Conservation (phyloP, 2,888 invertebrate species). For the Eupsilia transversa region DNA sequence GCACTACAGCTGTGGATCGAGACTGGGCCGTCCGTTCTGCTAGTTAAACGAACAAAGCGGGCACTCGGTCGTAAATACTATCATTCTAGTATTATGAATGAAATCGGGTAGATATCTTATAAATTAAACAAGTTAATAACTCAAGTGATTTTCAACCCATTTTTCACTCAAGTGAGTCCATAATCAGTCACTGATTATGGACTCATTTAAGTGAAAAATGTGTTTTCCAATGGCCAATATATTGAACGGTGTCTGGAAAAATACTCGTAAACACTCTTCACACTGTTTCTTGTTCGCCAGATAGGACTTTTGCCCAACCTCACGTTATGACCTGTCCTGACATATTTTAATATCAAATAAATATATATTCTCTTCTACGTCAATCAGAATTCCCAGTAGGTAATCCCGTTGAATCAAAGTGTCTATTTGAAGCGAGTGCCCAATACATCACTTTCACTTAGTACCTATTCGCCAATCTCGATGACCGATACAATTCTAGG, state of each 20-base stretch:
- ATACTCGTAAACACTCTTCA: not conserved
- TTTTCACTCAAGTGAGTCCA: not conserved
- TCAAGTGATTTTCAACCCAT: no score
- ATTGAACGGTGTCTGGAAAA: not conserved
- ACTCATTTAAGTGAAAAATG: no score
- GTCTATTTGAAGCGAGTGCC: conserved; percentile 22
- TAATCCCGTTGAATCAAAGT: conserved; percentile 44
- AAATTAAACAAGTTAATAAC: not conserved
- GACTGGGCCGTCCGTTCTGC: not conserved
- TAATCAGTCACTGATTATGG: not conserved
- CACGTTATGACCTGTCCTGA: not conserved
- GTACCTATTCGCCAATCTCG: conserved; percentile 50
- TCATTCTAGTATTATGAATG: not conserved
- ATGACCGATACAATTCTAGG: conserved; percentile 55
- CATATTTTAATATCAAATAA: not conserved
- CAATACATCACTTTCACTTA: conserved; percentile 63
- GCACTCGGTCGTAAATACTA: not conserved
- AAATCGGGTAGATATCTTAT: not conserved
- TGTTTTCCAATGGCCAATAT: not conserved
- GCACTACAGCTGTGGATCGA: not conserved
- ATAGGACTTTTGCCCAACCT: not conserved
- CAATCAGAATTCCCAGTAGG: conserved; percentile 40
- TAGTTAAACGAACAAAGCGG: conserved; percentile 7
- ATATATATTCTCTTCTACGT: conserved; percentile 9
- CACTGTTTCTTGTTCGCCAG: not conserved